Evolutionary conservation across 2,113 vertebrate species (phyloP), one percentile per base, ranked within the genome.

Genomic region (Hydrochoerus hydrochaeris): DNA sequence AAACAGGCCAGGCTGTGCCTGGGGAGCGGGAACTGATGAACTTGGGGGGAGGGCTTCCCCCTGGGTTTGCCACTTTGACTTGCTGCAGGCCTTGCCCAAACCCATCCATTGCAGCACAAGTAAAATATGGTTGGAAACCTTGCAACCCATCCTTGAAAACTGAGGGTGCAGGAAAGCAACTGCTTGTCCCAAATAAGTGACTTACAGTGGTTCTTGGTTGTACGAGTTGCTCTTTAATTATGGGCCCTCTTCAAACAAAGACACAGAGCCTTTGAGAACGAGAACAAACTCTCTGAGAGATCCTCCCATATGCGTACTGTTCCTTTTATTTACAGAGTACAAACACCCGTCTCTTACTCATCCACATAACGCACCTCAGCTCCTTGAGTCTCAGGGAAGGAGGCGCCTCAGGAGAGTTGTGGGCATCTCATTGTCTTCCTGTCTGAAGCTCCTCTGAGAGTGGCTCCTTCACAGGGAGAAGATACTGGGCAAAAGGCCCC

Each of bases 301-400:
- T 32, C 78, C 38, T 81, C 65, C 80, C 78, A 3, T 28, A 44
- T 7, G 73, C 35, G 30, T 57, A 86, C 30, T 38, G 63, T 93
- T 73, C 20, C 88, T 92, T 94, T 95, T 94, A 86, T 80, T 96
- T 94, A 67, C 19, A 93, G 84, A 89, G 41, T 19, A 26, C 67
- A 94, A 90, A 95, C 94, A 83, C 20, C 46, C 12, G 14, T 84
- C 90, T 95, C 89, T 84, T 85, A 71, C 84, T 96, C 91, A 83
- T 75, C 88, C 57, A 69, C 62, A 16, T 89, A 95, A 83, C 73
- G 96, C 67, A 63, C 90, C 88, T 97, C 85, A 96, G 90, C 44
- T 65, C 54, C 20, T 22, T 75, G 38, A 16, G 8, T 88, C 94
- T 89, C 88, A 12, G 0, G 24, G 62, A 93, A 83, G 73, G 94